Evolutionary conservation across 92 coral and sea anemone species (phyloP).

Genomic region (Umimayanthus kanabou): DNA sequence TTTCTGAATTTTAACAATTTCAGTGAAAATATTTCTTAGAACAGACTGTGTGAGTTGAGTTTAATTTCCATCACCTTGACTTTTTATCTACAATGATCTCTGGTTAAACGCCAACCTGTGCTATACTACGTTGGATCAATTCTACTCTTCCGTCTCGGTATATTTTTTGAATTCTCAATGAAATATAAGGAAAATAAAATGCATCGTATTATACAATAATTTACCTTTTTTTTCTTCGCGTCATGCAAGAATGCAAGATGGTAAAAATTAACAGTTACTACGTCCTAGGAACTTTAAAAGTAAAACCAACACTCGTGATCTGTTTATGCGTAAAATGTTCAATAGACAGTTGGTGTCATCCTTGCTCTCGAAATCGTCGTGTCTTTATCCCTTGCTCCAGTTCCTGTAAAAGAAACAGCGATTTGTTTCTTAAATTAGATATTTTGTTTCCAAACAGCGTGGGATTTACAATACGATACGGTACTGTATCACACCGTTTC

Average conservation of each 20-base stretch:
- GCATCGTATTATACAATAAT: background rate
- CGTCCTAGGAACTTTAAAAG: background rate
- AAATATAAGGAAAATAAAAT: background rate
- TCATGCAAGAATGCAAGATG: background rate
- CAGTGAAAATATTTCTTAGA: conserved; percentile 14
- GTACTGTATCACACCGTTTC: too few species aligned
- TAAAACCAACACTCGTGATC: background rate
- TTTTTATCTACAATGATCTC: background rate
- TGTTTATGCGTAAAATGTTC: background rate
- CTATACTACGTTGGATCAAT: background rate
- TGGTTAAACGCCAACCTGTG: background rate
- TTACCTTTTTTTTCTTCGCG: background rate
- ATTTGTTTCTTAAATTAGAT: background rate
- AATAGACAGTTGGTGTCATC: background rate
- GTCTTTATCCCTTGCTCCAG: background rate
- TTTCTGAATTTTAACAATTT: background rate
- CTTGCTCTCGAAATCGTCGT: background rate
- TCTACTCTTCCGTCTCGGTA: background rate
- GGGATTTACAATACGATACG: background rate
- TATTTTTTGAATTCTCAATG: background rate
- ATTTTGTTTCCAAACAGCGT: background rate
- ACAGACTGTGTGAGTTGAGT: background rate
- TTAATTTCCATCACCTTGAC: background rate
- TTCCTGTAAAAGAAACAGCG: background rate
- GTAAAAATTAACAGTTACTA: background rate